These are phyloP conservation scores for Petrosia ficiformis DNA, from an alignment of 37 sponge, comb jelly and placozoan genomes.

Conservation along the genomic window DNA sequence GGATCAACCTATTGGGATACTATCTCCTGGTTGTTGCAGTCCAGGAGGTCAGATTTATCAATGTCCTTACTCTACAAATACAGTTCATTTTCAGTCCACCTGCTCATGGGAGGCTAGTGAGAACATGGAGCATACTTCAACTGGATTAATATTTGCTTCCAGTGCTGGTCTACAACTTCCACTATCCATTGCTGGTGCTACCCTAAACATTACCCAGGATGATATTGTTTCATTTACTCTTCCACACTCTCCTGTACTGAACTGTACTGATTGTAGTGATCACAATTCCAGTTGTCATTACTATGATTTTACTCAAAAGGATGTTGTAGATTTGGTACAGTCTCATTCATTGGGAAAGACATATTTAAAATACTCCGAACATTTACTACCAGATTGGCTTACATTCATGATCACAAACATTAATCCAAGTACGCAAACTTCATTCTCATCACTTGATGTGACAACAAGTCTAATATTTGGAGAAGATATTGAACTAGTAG, in stretches of 20 bases:
- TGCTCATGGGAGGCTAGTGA: constrained; percentile 13
- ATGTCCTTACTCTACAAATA: neutral
- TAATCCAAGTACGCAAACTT: neutral
- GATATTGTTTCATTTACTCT: neutral
- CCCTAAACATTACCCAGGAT: neutral
- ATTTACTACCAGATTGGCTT: neutral
- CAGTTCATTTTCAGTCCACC: neutral
- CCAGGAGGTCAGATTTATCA: neutral
- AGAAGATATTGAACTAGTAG: neutral
- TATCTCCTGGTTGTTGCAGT: constrained; percentile 8
- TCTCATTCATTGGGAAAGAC: neutral
- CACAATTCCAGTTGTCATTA: neutral
- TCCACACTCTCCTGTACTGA: neutral
- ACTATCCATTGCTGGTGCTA: neutral
- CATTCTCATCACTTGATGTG: neutral
- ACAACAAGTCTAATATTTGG: neutral
- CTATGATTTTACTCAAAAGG: neutral
- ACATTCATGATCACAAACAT: too few species aligned
- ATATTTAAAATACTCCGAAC: neutral
- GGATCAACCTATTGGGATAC: too few species aligned
- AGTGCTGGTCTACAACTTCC: neutral
- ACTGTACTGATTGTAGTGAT: neutral
- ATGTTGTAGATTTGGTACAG: neutral
- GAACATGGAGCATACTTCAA: neutral
- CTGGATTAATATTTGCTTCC: neutral